Conservation (phyloP, 2,113 vertebrate genomes). For the Salvelinus namaycush region DNA sequence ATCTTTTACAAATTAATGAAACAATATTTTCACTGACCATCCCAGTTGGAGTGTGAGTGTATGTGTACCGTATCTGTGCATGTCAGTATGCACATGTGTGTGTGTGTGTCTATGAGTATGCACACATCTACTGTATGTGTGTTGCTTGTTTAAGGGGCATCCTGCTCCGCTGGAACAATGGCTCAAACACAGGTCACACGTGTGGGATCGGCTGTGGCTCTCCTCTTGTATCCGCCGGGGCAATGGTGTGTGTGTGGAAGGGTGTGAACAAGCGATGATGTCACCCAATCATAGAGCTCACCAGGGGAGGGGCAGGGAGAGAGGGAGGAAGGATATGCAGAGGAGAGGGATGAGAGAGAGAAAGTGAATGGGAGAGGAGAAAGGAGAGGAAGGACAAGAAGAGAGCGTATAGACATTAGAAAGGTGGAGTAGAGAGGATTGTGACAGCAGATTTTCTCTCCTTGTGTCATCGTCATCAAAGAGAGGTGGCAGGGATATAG, state of each 20-base stretch:
- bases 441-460: not conserved
- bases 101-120: not conserved
- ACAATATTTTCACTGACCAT: too few relatives aligned
- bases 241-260: not conserved
- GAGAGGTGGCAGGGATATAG: not conserved
- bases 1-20: too few relatives aligned
- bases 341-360: not conserved
- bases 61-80: too few relatives aligned
- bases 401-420: not conserved
- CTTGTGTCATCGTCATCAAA: not conserved
- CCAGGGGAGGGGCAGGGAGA: not conserved
- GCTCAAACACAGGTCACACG: not conserved
- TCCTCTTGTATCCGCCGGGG: not conserved
- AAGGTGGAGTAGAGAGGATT: not conserved
- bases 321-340: not conserved
- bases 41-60: too few relatives aligned
- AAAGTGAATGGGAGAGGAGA: not conserved
- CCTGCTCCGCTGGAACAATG: not conserved
- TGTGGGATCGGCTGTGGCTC: not conserved
- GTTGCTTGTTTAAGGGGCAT: not conserved
- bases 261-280: not conserved
- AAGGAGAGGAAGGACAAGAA: not conserved
- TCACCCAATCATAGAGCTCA: not conserved
- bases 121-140: not conserved
- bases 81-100: too few relatives aligned